Conservation (phyloP, 2,888 invertebrate genomes). For the Sarcophaga variegata region DNA sequence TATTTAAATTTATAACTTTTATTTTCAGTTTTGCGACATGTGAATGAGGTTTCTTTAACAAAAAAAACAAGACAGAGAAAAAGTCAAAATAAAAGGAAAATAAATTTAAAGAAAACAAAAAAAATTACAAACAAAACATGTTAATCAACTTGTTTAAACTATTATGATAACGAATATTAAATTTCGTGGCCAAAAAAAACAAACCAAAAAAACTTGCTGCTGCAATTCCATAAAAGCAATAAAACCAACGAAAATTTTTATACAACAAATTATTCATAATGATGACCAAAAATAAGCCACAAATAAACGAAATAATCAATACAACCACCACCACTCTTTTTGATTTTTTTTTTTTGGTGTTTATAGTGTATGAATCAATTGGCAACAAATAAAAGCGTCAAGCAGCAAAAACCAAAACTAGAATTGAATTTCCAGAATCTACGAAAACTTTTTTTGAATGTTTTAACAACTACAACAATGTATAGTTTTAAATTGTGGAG, state of each 20-base stretch:
- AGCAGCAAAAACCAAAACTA: conserved; percentile 8
- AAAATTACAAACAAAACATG: conserved; percentile 36
- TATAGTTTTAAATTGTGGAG: conserved; percentile 5
- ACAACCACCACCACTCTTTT: background rate
- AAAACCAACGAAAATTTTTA: background rate
- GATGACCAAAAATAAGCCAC: conserved; percentile 31
- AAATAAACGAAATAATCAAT: background rate
- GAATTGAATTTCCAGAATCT: conserved; percentile 37
- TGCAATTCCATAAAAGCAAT: too few species aligned
- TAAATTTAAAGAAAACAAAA: background rate
- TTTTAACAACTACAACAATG: background rate
- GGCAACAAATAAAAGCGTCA: conserved; percentile 4
- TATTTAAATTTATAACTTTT: conserved; percentile 55
- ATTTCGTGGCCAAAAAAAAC: conserved; percentile 15
- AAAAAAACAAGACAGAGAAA: conserved; percentile 6
- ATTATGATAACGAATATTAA: conserved; percentile 31
- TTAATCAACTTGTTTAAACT: conserved; percentile 31
- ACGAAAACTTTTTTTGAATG: background rate
- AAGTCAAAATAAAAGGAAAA: background rate
- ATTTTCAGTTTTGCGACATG: conserved; percentile 44
- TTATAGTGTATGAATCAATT: background rate
- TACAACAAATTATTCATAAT: conserved; percentile 48
- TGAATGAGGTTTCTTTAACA: conserved; percentile 18
- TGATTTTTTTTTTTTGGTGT: background rate
- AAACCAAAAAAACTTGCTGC: background rate